Evolutionary conservation across 2,113 vertebrate genomes (phyloP).

Genomic region (Corythornis cristatus): DNA sequence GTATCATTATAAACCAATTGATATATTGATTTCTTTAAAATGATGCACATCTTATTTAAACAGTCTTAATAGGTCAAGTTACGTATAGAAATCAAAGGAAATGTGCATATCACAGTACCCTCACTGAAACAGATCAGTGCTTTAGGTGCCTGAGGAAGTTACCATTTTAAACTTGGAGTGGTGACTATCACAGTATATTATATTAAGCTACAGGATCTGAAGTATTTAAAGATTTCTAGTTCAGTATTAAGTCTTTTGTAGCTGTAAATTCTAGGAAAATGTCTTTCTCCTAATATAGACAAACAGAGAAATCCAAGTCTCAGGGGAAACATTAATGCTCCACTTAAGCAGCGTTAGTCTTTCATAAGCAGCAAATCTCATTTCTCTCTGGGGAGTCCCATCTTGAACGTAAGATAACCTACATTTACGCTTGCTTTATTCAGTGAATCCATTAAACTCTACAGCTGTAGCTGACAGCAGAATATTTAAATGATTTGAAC

Average conservation of each 20-base stretch:
- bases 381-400: constrained; percentile 62
- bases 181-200: not conserved
- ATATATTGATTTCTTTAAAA: constrained; percentile 6
- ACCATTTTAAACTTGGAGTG: constrained; percentile 31
- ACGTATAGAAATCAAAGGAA: not conserved
- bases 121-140: not conserved
- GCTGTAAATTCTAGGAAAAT: constrained; percentile 66
- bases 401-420: constrained; percentile 65
- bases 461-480: constrained; percentile 73
- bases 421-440: constrained; percentile 60
- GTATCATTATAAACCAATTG: not conserved
- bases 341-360: constrained; percentile 58
- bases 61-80: not conserved
- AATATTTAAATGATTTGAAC: constrained; percentile 71
- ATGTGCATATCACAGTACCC: not conserved
- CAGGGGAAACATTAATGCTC: constrained; percentile 57
- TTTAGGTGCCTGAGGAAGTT: not conserved
- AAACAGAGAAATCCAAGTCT: constrained; percentile 55
- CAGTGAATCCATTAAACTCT: constrained; percentile 57
- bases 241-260: constrained; percentile 41
- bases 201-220: not conserved
- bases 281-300: constrained; percentile 59
- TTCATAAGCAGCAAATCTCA: constrained; percentile 66
- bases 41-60: not conserved
- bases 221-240: constrained; percentile 42